Base-by-base conservation (phyloP, 2,888 invertebrate genomes). In the Lasioglossum zephyrum region DNA sequence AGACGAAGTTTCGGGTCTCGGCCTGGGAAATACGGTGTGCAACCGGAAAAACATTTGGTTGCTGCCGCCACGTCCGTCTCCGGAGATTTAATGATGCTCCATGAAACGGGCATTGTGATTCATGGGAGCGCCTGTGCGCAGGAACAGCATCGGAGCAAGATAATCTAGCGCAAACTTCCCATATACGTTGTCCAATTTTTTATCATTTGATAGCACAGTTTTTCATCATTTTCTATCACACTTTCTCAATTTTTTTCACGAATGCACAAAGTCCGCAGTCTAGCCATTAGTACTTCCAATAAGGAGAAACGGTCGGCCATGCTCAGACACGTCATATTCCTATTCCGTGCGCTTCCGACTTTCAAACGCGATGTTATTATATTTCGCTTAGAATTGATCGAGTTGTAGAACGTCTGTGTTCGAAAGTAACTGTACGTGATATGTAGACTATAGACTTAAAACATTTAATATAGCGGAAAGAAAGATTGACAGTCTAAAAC, bases 21-120 rank as follows among this genome's bases (percentile, higher is more conserved):
- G 57, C 49, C 49, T 72, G 79, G 60, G 73, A 78, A 82, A 70
- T 79, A 57, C 79, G 74, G 39, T 3, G 44, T 49, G 81, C 74
- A 81, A 74, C 78, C 82, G 82, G 79, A 87, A 87, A 90, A 90
- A 90, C 81, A 70, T 80, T 82, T 73, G 77, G 41, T 70, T n/a
- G n/a, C 57, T 13, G 39, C 57, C 36, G 36, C 75, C 57, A 8
- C 22, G 26, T 77, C 41, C 47, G 26, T 57, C n/a, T 49, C 36
- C 31, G 13, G 57, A 53, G 75, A 85, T 73, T 85, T 77, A 77
- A 84, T 53, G 79, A 86, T 13, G 63, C 22, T 31, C 22, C 36
- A 47, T 31, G 60, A 78, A 78, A 66, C 79, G 44, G 44, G 41
- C 72, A 57, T 41, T 36, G 26, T 53, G 22, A 53, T 53, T 53